Conservation (phyloP, 2,797 vertebrate species). For the Melanotaenia boesemani region DNA sequence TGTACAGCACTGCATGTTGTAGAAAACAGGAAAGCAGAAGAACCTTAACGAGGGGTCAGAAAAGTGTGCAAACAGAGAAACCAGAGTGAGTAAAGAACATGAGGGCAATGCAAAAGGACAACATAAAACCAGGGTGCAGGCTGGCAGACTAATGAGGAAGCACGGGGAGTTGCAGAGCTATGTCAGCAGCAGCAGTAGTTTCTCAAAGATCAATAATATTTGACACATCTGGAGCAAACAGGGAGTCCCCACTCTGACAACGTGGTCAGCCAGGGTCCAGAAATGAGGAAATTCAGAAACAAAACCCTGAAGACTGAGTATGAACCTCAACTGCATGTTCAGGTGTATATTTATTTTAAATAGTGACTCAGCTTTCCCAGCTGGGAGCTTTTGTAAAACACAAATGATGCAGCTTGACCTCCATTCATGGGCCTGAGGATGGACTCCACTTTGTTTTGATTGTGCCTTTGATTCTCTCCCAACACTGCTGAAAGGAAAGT, state of each 20-base stretch:
- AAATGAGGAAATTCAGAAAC: neutral
- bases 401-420: constrained; percentile 32
- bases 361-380: constrained; percentile 1
- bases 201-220: constrained; percentile 8
- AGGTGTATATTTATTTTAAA: constrained; percentile 13
- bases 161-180: neutral
- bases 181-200: neutral
- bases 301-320: neutral
- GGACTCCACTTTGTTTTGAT: constrained; percentile 14
- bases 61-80: neutral
- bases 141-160: constrained; percentile 8
- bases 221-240: neutral
- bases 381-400: constrained; percentile 34
- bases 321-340: constrained; percentile 6
- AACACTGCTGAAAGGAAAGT: constrained; percentile 17
- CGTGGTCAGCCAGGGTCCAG: neutral
- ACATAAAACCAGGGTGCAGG: neutral
- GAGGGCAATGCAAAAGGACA: neutral
- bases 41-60: neutral
- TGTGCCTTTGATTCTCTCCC: constrained; percentile 47
- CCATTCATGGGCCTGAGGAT: constrained; percentile 12
- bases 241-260: neutral
- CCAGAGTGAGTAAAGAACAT: neutral
- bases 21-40: neutral
- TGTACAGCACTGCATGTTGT: no score